phyloP scores from a whole-genome alignment of 1,140 invertebrate species.

The Phocides pigmalion region DNA sequence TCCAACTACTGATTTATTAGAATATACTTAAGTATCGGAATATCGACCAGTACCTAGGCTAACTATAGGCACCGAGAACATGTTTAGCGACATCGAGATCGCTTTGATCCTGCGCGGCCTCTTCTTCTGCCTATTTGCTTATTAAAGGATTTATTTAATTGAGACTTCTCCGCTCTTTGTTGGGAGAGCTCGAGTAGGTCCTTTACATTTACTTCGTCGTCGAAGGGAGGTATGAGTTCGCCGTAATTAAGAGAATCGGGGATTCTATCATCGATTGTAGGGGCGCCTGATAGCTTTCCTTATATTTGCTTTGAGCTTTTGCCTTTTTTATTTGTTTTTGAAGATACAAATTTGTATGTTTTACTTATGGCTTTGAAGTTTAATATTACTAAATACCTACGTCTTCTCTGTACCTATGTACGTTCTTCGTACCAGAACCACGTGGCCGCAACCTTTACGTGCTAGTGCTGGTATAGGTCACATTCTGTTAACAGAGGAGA shows the following conservation, averaged over 20 bases:
- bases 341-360: too few relatives aligned
- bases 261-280: not conserved
- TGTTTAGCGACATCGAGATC: not conserved
- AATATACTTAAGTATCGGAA: too few relatives aligned
- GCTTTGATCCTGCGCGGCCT: slow-evolving; percentile 1
- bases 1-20: too few relatives aligned
- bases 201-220: slow-evolving; percentile 14
- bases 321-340: not conserved
- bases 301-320: slow-evolving; percentile 1
- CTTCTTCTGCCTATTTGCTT: slow-evolving; percentile 42
- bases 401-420: too few relatives aligned
- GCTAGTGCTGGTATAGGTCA: too few relatives aligned
- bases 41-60: too few relatives aligned
- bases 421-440: too few relatives aligned
- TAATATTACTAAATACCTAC: too few relatives aligned
- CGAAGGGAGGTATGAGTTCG: not conserved
- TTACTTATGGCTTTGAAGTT: too few relatives aligned
- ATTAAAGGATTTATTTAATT: slow-evolving; percentile 46
- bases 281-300: not conserved
- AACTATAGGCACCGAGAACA: not conserved
- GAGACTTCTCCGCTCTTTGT: not conserved
- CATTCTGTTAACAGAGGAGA: too few relatives aligned
- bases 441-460: too few relatives aligned
- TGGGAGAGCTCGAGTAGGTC: slow-evolving; percentile 1
- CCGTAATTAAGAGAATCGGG: not conserved